Base-by-base conservation (phyloP, 2,113 vertebrate species). In the Neopipo cinnamomea region DNA sequence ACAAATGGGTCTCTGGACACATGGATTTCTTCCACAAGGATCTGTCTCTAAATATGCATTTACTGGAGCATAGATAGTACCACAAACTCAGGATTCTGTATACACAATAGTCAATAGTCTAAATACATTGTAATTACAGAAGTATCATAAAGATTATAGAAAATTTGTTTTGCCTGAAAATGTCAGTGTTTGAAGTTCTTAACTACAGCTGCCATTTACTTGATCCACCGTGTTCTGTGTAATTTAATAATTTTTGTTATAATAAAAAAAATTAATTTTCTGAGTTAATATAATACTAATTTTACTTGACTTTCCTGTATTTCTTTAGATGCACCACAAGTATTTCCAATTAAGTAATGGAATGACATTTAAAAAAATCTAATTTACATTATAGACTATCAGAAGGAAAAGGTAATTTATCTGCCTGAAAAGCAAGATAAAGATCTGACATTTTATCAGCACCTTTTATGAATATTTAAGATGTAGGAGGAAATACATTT, bases 401-500 rank as follows among this genome's bases (percentile, higher is more conserved):
- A 37, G 89, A 79, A 85, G 15, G 53, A 66, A 91, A 80, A 87
- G 10, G 31, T 56, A 80, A 95, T 91, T 94, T 44, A 80, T 93
- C 35, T 92, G 20, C 50, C 39, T 90, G 20, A 59, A 65, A 89
- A 82, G 22, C 66, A 42, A 96, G 47, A 77, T 79, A 70, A 95
- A 89, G n/a, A 50, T 58, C 47, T 93, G 79, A 63, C 46, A 80
- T 95, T 94, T 95, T 49, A 87, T 87, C 62, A 68, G 8, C 7
- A 80, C 8, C 47, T 89, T 91, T 85, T 56, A 91, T 91, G 24
- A 95, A 89, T 85, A 85, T 92, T 92, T 88, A 58, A 94, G 62
- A 24, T 74, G 18, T 9, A 85, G 58, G 44, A 84, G 23, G 52
- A 74, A 58, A 75, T 42, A 49, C 8, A 52, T 70, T 87, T 67